A percentile compares a stretch with the other conserved stretches of the same genome.
Evolutionary conservation across 2,113 vertebrate genomes (phyloP).

Genomic region (Burhinus bistriatus): DNA sequence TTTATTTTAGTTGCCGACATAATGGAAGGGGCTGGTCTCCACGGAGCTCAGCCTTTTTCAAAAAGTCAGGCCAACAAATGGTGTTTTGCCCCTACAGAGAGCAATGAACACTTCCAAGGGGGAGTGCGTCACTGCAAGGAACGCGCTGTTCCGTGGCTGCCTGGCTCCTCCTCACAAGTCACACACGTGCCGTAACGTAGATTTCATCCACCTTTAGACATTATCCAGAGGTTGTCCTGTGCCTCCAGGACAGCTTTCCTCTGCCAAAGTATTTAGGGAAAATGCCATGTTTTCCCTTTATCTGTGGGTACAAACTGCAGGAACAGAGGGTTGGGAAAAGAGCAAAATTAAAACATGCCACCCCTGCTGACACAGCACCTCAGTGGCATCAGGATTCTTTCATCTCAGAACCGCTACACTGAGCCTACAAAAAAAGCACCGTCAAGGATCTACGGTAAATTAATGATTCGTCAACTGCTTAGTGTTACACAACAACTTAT

Average conservation of each 20-base stretch:
- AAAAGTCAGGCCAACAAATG: background rate
- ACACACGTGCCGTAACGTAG: background rate
- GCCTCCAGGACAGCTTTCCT: background rate
- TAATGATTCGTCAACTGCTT: background rate
- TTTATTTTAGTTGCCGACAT: background rate
- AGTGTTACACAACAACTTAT: background rate
- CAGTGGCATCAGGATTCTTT: background rate
- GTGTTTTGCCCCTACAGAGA: background rate
- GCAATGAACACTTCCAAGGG: background rate
- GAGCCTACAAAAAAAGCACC: background rate
- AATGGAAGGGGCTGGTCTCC: background rate
- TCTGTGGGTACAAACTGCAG: background rate
- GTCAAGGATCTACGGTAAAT: background rate
- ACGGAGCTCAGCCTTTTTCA: background rate
- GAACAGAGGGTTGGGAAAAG: background rate
- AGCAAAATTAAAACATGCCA: background rate
- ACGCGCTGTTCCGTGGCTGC: rapidly evolving
- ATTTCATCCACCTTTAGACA: background rate
- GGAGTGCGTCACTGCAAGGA: background rate
- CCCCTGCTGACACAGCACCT: background rate
- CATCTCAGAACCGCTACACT: background rate
- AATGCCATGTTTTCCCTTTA: background rate
- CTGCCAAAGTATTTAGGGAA: background rate
- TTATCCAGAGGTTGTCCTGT: background rate
- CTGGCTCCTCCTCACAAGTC: background rate